phyloP scores from a whole-genome alignment of 2,888 invertebrate genomes.

The Lordiphosa andalusiaca region DNA sequence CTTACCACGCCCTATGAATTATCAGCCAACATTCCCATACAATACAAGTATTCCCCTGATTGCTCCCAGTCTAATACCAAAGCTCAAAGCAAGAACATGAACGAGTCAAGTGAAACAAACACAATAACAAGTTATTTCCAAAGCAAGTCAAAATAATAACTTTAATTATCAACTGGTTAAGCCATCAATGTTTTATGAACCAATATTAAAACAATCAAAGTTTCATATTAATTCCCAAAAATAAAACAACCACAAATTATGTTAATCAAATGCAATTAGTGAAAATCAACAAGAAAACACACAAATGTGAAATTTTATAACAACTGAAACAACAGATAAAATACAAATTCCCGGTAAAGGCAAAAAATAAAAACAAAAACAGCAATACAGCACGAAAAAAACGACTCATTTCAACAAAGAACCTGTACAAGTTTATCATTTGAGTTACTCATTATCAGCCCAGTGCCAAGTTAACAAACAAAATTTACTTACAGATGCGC shows the following conservation, averaged over 20 bases:
- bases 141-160: no score
- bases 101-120: no score
- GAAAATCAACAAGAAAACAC: constrained; percentile 1
- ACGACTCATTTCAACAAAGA: constrained; percentile 1
- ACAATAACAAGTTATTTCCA: no score
- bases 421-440: constrained; percentile 3
- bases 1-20: no score
- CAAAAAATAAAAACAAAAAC: background rate
- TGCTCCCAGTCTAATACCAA: no score
- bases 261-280: constrained; percentile 7
- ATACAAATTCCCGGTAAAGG: constrained; percentile 8
- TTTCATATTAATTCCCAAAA: constrained; percentile 1
- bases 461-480: constrained; percentile 6
- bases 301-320: background rate
- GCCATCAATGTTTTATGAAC: no score
- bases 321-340: constrained; percentile 9
- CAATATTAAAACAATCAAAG: background rate
- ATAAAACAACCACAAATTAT: background rate
- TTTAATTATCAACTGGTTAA: no score
- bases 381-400: no score
- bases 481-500: constrained; percentile 52
- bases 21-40: no score
- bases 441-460: constrained; percentile 16
- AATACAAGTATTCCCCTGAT: no score
- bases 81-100: no score